Base-by-base conservation (phyloP, 2,888 invertebrate species). In the Ochropleura leucogaster region DNA sequence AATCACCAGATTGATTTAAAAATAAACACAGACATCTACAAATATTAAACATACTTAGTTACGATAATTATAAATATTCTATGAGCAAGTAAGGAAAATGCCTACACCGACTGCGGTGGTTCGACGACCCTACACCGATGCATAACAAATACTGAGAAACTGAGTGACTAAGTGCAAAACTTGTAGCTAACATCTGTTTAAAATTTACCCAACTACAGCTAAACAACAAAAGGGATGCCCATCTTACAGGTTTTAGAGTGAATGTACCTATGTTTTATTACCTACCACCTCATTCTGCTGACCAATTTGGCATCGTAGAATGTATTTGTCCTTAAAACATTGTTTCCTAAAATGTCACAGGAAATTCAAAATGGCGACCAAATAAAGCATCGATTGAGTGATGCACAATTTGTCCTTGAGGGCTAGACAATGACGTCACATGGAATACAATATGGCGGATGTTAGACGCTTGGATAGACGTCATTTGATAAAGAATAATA, bases 71-170 rank as follows among this genome's bases (percentile, higher is more conserved):
- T 77, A 79, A 76, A 72, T 76, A 79, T 72, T 77, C 66, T 75
- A 81, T 71, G 67, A 49, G 53, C 18, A 59, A 71, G 80, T 74
- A 73, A 87, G 84, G 87, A 84, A 79, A 87, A 85, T 82, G 75
- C 59, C 68, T 75, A 65, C 69, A 76, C 55, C 16, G 18, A 76
- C 55, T 18, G 18, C 57, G 49, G 42, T 66, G 68, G 86, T 80
- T 84, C 85, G 72, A 49, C 82, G 68, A 84, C 84, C 84, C 63
- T 72, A 76, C 69, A 66, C 57, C 68, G 66, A 71, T 62, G 68
- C 62, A 71, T 67, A 63, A 64, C 72, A 62, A 74, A 65, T 79
- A 77, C 87, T 74, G 10, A 81, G 85, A 83, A 86, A 74, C 55
- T 42, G 60, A 47, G 44, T 86, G 85, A 86, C 79, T 86, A 86